Evolutionary conservation across 2,113 vertebrate species (phyloP), one percentile per base, ranked within the genome.

Genomic region (Micromys minutus): DNA sequence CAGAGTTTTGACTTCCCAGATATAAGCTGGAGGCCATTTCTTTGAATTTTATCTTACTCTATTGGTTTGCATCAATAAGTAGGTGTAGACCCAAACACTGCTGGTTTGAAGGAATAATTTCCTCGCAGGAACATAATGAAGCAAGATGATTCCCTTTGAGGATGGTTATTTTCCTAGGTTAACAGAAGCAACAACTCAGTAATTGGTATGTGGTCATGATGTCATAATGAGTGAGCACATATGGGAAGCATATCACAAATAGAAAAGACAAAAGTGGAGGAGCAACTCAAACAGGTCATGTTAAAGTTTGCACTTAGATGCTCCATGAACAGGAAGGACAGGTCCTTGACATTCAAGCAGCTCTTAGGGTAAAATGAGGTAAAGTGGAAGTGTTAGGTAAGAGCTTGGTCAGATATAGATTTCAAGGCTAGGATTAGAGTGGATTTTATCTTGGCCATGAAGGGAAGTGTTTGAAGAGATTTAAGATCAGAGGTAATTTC

Each of bases 371-470:
- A 72, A 87, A 52, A 3, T 52, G 36, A 92, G 80, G 72, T 19
- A 8, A 72, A 74, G 8, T 50, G 3, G 52, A 76, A 45, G 29
- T 87, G 36, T 13, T 31, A 52, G 36, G 26, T 21, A 79, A 59
- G 3, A 39, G 4, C 39, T 87, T 65, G 11, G 65, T 77, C 34
- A 93, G 34, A 26, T 39, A 72, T 16, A 17, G 22, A 75, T 94
- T 76, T 88, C 29, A 85, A 94, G 8, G 6, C 29, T 42, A 12
- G 11, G 61, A 29, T 57, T 76, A 91, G 52, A 45, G 10, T 45
- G 21, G 47, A 67, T 91, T 90, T 55, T 71, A 93, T 52, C 22
- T 80, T 94, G 80, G 77, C n/a, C 57, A 1, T 69, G 29, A 95
- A 10, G 0, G 4, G 15, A 83, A 59, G 39, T 22, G 47, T 92